Evolutionary conservation across 2,888 invertebrate species (phyloP).

Genomic region (Mactromeris polynyma): DNA sequence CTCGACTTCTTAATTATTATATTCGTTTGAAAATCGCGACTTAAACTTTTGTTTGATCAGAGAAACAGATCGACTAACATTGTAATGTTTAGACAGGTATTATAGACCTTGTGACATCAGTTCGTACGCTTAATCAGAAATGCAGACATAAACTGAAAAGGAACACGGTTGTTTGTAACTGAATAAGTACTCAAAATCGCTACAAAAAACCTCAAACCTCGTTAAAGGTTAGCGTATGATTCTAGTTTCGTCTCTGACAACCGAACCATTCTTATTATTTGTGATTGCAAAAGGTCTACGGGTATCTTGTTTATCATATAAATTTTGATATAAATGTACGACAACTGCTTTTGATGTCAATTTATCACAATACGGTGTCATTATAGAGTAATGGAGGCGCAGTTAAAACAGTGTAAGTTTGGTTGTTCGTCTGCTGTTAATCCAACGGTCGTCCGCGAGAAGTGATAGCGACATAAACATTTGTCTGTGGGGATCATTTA

Average conservation of each 20-base stretch:
- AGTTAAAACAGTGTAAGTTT: constrained; percentile 34
- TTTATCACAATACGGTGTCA: constrained; percentile 41
- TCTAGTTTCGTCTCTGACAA: not conserved
- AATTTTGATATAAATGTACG: constrained; percentile 21
- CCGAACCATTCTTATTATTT: constrained; percentile 16
- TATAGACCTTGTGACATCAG: too few relatives aligned
- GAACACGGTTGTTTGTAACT: not conserved
- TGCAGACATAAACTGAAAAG: not conserved
- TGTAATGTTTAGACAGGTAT: too few relatives aligned
- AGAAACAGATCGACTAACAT: too few relatives aligned
- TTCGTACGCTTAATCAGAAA: not conserved
- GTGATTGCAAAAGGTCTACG: constrained; percentile 24
- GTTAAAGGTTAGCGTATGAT: not conserved
- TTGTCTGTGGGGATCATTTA: constrained; percentile 19
- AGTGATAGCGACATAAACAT: constrained; percentile 14
- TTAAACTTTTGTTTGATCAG: too few relatives aligned
- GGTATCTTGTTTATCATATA: constrained; percentile 20
- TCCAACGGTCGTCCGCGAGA: constrained; percentile 12
- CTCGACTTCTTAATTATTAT: too few relatives aligned
- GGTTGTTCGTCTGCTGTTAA: constrained; percentile 6
- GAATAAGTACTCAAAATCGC: not conserved
- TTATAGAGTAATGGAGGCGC: not conserved
- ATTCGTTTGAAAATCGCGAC: too few relatives aligned
- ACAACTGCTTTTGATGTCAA: not conserved
- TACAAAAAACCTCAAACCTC: not conserved